Conservation (phyloP, 2,888 invertebrate species). For the Dugesia japonica region DNA sequence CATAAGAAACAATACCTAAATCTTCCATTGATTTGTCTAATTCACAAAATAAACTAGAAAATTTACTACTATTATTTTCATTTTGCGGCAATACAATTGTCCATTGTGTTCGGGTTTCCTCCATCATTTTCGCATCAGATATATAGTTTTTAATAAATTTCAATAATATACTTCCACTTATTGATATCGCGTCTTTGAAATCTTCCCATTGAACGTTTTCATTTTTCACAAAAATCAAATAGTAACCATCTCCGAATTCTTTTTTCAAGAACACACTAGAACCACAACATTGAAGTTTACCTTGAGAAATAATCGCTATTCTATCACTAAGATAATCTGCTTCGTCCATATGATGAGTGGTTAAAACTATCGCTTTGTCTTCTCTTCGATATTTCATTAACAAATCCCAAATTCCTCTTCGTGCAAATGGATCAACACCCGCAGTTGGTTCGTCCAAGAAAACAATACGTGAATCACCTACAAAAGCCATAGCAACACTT, state of each 20-base stretch:
- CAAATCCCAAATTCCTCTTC: slow-evolving; percentile 64
- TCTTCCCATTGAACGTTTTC: background rate
- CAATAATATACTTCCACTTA: background rate
- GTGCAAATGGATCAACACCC: slow-evolving; percentile 67
- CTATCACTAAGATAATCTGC: slow-evolving; percentile 51
- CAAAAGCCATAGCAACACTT: slow-evolving; percentile 72
- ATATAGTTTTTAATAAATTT: background rate
- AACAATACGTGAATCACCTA: slow-evolving; percentile 57
- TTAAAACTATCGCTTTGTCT: slow-evolving; percentile 49
- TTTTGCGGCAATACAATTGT: slow-evolving; percentile 1
- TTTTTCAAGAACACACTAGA: slow-evolving; percentile 49
- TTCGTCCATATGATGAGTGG: slow-evolving; percentile 52
- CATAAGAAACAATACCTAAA: slow-evolving; percentile 50
- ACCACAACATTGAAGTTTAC: slow-evolving; percentile 47
- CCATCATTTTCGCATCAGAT: background rate
- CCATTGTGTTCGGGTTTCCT: background rate
- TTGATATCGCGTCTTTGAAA: background rate
- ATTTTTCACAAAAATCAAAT: background rate
- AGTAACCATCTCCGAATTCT: slow-evolving; percentile 37
- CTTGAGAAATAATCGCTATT: slow-evolving; percentile 50
- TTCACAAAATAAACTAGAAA: background rate
- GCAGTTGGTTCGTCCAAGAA: slow-evolving; percentile 72
- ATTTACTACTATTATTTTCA: background rate
- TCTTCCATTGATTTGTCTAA: slow-evolving; percentile 37
- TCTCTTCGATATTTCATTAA: slow-evolving; percentile 56